Evolutionary conservation across 2,797 vertebrate species (phyloP), one percentile per base, ranked within the genome.

Genomic region (Fistularia commersonii): DNA sequence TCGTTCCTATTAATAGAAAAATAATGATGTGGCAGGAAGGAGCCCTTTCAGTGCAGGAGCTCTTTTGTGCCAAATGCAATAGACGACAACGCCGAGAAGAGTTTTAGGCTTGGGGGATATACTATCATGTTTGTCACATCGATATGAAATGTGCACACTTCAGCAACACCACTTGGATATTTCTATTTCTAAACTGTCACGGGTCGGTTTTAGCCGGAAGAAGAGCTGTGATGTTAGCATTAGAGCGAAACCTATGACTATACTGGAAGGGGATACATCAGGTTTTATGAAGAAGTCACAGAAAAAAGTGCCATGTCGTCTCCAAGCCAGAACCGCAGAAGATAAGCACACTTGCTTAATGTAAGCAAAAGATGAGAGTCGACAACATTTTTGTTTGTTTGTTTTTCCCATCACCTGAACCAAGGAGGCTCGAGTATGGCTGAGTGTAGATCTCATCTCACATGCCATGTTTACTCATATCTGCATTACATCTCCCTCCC

Each of bases 361-460:
- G 76, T 85, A 85, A 89, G 85, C 84, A 86, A 79, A n/a, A n/a
- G n/a, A 76, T 41, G 39, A 72, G 43, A 66, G 52, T 54, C 33
- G 45, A 64, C 61, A 46, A n/a, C n/a, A n/a, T n/a, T n/a, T n/a
- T n/a, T n/a, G n/a, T n/a, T n/a, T n/a, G n/a, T n/a, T n/a, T n/a
- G n/a, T n/a, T n/a, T n/a, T n/a, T n/a, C n/a, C n/a, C 40, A 8
- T 52, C 61, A 77, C 72, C 55, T 72, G 66, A 65, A 56, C 61
- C 42, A 8, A 56, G 76, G 66, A 70, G 75, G 61, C 52, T 69
- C 45, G 54, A 54, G 43, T 32, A 41, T 41, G 58, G 68, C 69
- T 75, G 42, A 72, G 60, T 38, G 14, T 38, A 61, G 49, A 74
- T 61, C 53, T 59, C 47, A 48, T 38, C 43, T 60, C 52, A 41